Evolutionary conservation across 2,113 vertebrate species (phyloP).

Genomic region (Onychorhynchus coronatus): DNA sequence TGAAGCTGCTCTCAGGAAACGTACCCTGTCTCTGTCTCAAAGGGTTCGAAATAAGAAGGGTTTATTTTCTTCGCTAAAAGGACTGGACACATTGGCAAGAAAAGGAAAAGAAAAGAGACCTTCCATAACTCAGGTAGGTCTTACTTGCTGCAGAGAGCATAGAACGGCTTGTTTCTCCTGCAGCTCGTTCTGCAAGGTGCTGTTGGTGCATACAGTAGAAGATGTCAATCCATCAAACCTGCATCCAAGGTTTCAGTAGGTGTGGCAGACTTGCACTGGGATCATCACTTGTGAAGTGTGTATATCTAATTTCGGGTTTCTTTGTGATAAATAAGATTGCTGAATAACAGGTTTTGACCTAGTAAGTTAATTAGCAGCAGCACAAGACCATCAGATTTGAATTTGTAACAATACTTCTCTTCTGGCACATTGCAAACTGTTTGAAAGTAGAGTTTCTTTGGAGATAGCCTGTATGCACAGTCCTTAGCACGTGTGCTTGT

Average conservation of each 20-base stretch:
- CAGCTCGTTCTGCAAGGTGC: background rate
- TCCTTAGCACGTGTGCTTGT: background rate
- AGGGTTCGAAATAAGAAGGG: conserved; percentile 80
- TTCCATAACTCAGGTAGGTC: conserved; percentile 85
- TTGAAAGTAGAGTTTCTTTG: background rate
- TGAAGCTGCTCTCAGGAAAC: conserved; percentile 87
- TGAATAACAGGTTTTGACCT: background rate
- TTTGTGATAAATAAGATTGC: background rate
- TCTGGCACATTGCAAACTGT: background rate
- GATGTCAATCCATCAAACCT: background rate
- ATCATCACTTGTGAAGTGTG: background rate
- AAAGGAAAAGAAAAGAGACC: conserved; percentile 88
- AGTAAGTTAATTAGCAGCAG: background rate
- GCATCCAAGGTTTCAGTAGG: background rate
- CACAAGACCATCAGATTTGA: background rate
- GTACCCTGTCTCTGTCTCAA: conserved; percentile 85
- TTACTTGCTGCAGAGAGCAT: background rate
- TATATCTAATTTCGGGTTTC: background rate
- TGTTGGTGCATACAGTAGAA: background rate
- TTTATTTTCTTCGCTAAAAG: conserved; percentile 93
- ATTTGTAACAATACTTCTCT: background rate
- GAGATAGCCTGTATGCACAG: background rate
- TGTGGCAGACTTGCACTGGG: background rate
- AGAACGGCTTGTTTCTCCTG: background rate
- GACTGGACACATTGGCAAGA: conserved; percentile 90